Percentiles rank a stretch among this genome's conserved stretches.
phyloP scores from a whole-genome alignment of 1,140 invertebrate genomes.

The Fopius arisanus region DNA sequence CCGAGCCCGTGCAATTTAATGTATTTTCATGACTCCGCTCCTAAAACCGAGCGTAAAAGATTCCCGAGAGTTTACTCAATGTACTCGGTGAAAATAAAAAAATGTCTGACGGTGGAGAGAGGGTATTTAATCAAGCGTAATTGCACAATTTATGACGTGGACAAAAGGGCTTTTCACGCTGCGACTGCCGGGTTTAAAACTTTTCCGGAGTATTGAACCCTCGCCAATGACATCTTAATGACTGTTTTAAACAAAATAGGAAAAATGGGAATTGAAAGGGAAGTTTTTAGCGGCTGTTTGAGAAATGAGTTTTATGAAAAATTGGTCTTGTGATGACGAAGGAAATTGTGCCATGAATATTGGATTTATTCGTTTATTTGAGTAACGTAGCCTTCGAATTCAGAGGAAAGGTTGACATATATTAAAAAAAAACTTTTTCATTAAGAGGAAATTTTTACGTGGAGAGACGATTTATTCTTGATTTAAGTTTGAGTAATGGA shows the following conservation, averaged over 20 bases:
- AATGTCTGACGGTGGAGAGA: not conserved
- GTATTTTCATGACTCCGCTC: not conserved
- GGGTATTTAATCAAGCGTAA: conserved; percentile 10
- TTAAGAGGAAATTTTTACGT: too few relatives aligned
- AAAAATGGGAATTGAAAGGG: not conserved
- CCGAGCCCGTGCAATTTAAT: not conserved
- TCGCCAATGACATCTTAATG: not conserved
- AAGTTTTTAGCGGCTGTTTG: not conserved
- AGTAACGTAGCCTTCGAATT: too few relatives aligned
- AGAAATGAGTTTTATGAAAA: not conserved
- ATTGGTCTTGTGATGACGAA: not conserved
- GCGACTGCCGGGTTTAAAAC: not conserved
- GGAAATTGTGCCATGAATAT: not conserved
- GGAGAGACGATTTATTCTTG: too few relatives aligned
- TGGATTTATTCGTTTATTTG: too few relatives aligned
- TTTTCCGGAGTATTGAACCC: not conserved
- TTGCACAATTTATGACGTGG: conserved; percentile 9
- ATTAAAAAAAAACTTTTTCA: too few relatives aligned
- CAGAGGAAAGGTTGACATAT: too few relatives aligned
- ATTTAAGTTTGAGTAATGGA: too few relatives aligned
- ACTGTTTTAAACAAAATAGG: not conserved
- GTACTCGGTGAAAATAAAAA: not conserved
- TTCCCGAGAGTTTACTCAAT: not conserved
- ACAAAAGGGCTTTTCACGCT: not conserved
- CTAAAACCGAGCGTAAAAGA: not conserved